These are phyloP conservation scores for Cnemophilus loriae DNA, from an alignment of 2,113 vertebrate genomes.

Conservation along the genomic window DNA sequence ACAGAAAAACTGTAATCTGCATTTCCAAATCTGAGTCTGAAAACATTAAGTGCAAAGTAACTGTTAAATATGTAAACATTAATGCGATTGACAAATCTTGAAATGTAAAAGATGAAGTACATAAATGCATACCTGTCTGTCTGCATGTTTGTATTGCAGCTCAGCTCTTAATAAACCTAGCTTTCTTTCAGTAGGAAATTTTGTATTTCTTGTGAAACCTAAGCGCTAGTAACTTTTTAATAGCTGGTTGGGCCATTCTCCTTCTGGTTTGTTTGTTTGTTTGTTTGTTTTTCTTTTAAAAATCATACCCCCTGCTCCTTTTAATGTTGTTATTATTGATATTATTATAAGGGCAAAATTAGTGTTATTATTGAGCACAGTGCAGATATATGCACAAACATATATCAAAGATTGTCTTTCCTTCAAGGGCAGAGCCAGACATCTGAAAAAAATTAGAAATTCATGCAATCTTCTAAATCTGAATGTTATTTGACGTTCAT, in stretches of 20 bases:
- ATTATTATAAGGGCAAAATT: neutral
- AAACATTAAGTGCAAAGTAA: neutral
- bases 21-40: neutral
- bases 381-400: neutral
- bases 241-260: neutral
- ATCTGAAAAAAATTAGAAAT: neutral
- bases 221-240: neutral
- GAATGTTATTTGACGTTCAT: conserved; percentile 36
- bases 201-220: neutral
- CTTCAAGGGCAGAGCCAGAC: neutral
- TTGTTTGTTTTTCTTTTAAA: neutral
- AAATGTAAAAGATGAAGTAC: neutral
- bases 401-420: neutral
- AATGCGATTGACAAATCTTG: neutral
- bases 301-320: neutral
- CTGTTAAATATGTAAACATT: neutral
- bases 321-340: neutral
- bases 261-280: neutral
- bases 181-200: neutral
- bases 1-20: neutral
- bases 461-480: neutral
- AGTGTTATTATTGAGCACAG: neutral
- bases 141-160: neutral
- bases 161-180: neutral
- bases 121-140: neutral